A percentile compares a stretch with the other conserved stretches of the same genome.
Conservation (phyloP, 2,113 vertebrate species). For the Callorhinus ursinus region DNA sequence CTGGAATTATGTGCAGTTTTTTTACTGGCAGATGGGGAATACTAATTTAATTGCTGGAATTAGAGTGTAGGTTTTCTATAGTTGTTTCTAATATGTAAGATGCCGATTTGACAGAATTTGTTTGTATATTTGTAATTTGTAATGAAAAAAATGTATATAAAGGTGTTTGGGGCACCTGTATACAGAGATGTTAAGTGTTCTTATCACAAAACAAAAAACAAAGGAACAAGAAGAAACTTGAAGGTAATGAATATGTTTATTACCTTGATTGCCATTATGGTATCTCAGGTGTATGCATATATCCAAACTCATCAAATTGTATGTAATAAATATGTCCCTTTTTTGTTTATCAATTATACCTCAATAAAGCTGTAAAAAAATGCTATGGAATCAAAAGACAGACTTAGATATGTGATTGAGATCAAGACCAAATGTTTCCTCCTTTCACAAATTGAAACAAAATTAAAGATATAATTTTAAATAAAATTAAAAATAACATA, state of each 20-base stretch:
- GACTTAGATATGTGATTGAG: background rate
- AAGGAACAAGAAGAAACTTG: background rate
- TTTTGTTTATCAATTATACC: background rate
- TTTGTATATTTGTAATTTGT: constrained; percentile 85
- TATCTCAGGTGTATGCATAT: background rate
- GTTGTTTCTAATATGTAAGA: background rate
- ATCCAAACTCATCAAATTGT: background rate
- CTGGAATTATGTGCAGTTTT: background rate
- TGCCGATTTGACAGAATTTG: constrained; percentile 40
- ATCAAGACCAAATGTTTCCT: background rate
- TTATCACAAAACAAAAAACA: background rate
- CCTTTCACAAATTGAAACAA: background rate
- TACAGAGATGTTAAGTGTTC: constrained; percentile 69
- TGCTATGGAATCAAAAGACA: background rate
- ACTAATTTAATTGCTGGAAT: constrained; percentile 31
- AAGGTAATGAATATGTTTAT: background rate
- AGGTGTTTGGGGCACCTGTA: constrained; percentile 65
- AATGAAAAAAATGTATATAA: constrained; percentile 65
- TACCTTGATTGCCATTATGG: background rate
- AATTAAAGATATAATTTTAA: background rate
- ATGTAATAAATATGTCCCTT: background rate
- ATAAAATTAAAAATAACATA: background rate
- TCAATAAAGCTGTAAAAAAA: background rate
- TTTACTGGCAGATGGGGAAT: background rate
- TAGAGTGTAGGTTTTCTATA: constrained; percentile 41